Base-by-base conservation (phyloP, 2,888 invertebrate species). In the Phortica okadai region DNA sequence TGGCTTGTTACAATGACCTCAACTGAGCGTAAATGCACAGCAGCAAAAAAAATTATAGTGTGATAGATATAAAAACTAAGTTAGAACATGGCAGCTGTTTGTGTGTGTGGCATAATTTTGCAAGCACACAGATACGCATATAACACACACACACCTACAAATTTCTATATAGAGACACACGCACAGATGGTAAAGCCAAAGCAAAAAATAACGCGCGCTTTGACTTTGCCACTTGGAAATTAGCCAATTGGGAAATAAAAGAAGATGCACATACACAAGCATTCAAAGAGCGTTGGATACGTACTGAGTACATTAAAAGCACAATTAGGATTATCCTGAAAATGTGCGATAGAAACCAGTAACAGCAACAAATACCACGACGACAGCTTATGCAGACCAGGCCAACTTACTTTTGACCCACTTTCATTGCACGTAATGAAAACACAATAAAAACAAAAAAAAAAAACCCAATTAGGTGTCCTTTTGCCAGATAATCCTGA, bases 1-100 rank as follows among this genome's bases (percentile, higher is more conserved):
- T 87, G 84, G 80, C 77, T 76, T 74, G 83, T 86, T 82, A 79
- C 87, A 86, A 80, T 82, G 88, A 88, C 81, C 81, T 78, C 80
- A 67, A 42, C 67, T 25, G 41, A 66, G 25, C 42, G 66, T 58
- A 64, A 64, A 67, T 41, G 44, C 44, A 67, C 7, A 64, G 64
- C 25, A 64, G 33, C 16, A 64, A 64, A 54, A 54, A 56, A 74
- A 50, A 66, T 6, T 25, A 45, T 25, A 50, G 14, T 42, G n/a
- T 44, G n/a, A 45, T 21, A 25, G 72, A 74, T 25, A 62, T 21
- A 21, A 21, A 62, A 21, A 62, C 21, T 16, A 62, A 62, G 62
- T 16, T 3, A 21, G 10, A 62, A 21, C 62, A 10, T n/a, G 41
- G 44, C 67, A 44, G 44, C 42, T 44, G 44, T 16, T 44, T 42